Base-by-base conservation (phyloP, 2,113 vertebrate genomes). In the Haplotaxodon microlepis region DNA sequence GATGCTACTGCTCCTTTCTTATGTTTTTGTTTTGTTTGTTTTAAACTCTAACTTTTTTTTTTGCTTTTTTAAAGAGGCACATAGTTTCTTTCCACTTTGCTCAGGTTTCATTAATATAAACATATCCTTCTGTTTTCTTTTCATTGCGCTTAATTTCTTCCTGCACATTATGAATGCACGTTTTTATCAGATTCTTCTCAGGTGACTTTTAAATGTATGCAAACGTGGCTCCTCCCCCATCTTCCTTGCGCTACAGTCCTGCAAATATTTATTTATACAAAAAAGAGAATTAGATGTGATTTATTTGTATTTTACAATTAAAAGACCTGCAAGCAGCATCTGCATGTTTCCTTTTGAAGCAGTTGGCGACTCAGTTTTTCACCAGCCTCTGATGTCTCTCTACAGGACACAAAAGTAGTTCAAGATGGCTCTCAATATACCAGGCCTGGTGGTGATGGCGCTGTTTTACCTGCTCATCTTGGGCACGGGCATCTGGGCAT, bases 401-500 rank as follows among this genome's bases (percentile, higher is more conserved):
- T 19, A 12, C 89, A 94, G 93, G 82, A 78, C 5, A 36, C 57
- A 78, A 63, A 42, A 45, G 63, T 56, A 24, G 27, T 10, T 59
- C 36, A 85, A 31, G 36, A 96, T 96, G 95, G 73, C 86, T 71
- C 92, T 96, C 45, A 95, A 96, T 63, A 87, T 96, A 27, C 92
- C 92, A 1, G 95, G 95, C 56, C 89, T 97, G 88, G 85, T 96
- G 51, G 96, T 96, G 76, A 93, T 97, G 88, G 93, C 94, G 13
- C 54, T 84, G 4, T 97, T 98, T 94, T 97, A 97, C 85, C 34
- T 56, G 0, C 5, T 97, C 21, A 97, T 96, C 84, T 87, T 98
- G 91, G 96, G 93, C 17, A 96, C 93, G 13, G 97, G 97, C 78
- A 96, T 98, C 50, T 98, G 97, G 97, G 97, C 97, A 5, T 96